A percentile compares a stretch with the other conserved stretches of the same genome.
phyloP scores from a whole-genome alignment of 2,888 invertebrate species.

The Pomacea canaliculata region DNA sequence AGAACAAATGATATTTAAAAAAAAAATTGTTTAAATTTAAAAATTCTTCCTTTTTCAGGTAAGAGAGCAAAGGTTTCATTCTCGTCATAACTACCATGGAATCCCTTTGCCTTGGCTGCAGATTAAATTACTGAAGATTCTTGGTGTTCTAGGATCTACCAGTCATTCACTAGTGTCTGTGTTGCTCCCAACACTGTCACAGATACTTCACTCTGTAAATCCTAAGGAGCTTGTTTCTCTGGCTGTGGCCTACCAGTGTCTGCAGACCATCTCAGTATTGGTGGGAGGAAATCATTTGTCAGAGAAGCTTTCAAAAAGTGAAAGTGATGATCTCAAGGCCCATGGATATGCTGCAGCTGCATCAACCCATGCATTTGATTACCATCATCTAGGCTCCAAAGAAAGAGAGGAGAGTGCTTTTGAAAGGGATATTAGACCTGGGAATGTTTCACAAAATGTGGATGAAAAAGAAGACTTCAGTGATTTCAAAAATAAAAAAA shows the following conservation, averaged over 20 bases:
- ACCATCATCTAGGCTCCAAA: neutral
- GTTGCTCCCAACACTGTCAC: slow-evolving; percentile 17
- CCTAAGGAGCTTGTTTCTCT: slow-evolving; percentile 27
- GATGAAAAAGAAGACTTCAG: no score
- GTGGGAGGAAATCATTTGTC: neutral
- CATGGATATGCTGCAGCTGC: neutral
- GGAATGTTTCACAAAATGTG: neutral
- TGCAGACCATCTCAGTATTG: slow-evolving; percentile 49
- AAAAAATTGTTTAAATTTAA: no score
- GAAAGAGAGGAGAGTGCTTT: neutral
- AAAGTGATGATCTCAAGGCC: neutral
- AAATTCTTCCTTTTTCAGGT: slow-evolving; percentile 8
- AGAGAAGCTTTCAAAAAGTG: no score
- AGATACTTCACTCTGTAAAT: slow-evolving; percentile 24
- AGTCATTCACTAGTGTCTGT: slow-evolving; percentile 37
- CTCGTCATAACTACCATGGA: slow-evolving; percentile 63
- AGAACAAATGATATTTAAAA: no score
- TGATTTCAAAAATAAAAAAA: neutral
- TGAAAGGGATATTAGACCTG: neutral
- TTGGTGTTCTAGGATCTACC: slow-evolving; percentile 50
- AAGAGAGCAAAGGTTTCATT: slow-evolving; percentile 10
- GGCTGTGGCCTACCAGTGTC: slow-evolving; percentile 64
- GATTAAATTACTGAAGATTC: slow-evolving; percentile 60
- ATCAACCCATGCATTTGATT: neutral
- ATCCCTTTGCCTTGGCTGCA: slow-evolving; percentile 69